These are phyloP conservation scores for Gorsachius goisagi DNA, from an alignment of 2,113 vertebrate species.

Conservation along the genomic window DNA sequence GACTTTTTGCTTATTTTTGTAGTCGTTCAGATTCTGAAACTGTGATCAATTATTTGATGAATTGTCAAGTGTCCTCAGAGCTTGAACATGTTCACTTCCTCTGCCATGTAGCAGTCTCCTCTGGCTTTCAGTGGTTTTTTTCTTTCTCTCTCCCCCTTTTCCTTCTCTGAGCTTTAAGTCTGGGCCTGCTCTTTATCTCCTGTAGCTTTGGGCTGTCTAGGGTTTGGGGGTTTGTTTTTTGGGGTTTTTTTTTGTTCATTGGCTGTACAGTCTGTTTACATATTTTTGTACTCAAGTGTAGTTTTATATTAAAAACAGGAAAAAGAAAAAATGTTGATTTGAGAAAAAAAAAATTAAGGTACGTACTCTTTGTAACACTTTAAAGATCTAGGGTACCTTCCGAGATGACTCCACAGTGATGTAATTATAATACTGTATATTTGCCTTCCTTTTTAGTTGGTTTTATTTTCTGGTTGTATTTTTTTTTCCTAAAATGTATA, in stretches of 20 bases:
- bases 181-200: slow-evolving; percentile 57
- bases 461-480: slow-evolving; percentile 73
- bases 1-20: slow-evolving; percentile 53
- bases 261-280: slow-evolving; percentile 85
- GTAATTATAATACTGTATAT: slow-evolving; percentile 68
- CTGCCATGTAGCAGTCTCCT: slow-evolving; percentile 38
- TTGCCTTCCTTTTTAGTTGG: slow-evolving; percentile 72
- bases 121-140: not conserved
- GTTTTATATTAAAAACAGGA: slow-evolving; percentile 79
- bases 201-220: slow-evolving; percentile 54
- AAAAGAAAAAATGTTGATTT: slow-evolving; percentile 61
- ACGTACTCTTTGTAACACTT: slow-evolving; percentile 70
- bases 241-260: slow-evolving; percentile 62
- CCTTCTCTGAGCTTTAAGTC: slow-evolving; percentile 55
- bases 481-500: slow-evolving; percentile 69
- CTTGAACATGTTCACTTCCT: slow-evolving; percentile 52
- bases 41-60: slow-evolving; percentile 73
- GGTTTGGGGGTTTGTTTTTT: not conserved
- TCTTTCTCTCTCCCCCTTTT: not conserved
- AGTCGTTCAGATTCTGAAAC: slow-evolving; percentile 72
- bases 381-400: slow-evolving; percentile 69
- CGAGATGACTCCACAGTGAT: slow-evolving; percentile 54
- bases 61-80: slow-evolving; percentile 68
- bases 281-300: slow-evolving; percentile 83
- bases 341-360: slow-evolving; percentile 49